These are phyloP conservation scores for Podargus strigoides DNA, from an alignment of 2,797 vertebrate species.

Conservation along the genomic window DNA sequence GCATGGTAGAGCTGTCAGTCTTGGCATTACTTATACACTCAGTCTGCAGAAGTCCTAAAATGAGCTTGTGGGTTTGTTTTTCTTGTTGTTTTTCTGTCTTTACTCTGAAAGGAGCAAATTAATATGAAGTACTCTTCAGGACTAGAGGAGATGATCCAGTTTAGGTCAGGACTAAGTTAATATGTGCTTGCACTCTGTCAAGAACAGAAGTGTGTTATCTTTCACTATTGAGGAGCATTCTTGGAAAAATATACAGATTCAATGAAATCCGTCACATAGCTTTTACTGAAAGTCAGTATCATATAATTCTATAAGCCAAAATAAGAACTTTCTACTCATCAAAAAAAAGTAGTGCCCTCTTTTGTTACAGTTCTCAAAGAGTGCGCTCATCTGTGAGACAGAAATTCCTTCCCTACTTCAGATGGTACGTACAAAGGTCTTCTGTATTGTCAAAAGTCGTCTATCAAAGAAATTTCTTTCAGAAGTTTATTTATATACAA, in stretches of 20 bases:
- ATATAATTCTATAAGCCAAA: background rate
- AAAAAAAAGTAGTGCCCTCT: background rate
- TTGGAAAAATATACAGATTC: background rate
- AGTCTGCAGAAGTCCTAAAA: background rate
- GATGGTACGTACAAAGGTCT: conserved; percentile 1
- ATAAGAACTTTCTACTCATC: background rate
- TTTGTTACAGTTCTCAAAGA: background rate
- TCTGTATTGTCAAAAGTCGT: background rate
- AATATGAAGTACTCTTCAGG: background rate
- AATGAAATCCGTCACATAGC: background rate
- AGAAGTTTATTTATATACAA: conserved; percentile 13
- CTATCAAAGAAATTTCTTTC: conserved; percentile 14
- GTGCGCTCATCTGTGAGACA: background rate
- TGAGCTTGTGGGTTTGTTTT: background rate
- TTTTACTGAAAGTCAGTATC: background rate
- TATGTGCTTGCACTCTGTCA: background rate
- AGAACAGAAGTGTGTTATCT: background rate
- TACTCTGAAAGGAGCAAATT: background rate
- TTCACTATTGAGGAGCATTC: background rate
- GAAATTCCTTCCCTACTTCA: conserved; percentile 24
- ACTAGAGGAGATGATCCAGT: background rate
- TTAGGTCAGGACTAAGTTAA: background rate
- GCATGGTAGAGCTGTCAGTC: background rate
- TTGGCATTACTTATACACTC: background rate
- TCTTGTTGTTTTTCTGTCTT: background rate